These are phyloP conservation scores for Watsonalla cultraria DNA, from an alignment of 2,888 invertebrate genomes.

Conservation along the genomic window DNA sequence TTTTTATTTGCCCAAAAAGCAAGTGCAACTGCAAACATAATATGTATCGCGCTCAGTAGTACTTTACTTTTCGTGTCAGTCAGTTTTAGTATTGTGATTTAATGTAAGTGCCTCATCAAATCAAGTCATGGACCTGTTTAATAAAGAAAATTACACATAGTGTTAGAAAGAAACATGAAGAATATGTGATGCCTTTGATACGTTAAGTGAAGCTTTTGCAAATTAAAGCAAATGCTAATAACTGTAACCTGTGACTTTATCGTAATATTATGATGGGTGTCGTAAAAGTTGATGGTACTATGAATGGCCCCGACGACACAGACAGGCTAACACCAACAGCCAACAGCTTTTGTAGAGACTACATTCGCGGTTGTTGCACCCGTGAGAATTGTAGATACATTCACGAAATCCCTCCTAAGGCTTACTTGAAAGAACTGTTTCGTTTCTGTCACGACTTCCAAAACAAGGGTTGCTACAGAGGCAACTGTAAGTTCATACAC, in stretches of 20 bases:
- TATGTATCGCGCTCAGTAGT: too few relatives aligned
- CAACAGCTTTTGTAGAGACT: slow-evolving; percentile 68
- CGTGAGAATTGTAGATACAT: slow-evolving; percentile 76
- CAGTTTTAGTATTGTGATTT: too few relatives aligned
- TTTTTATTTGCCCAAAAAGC: too few relatives aligned
- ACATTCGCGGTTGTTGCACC: slow-evolving; percentile 66
- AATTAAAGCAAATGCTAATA: too few relatives aligned
- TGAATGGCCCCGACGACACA: slow-evolving; percentile 45
- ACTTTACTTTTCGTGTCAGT: too few relatives aligned
- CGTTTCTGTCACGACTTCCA: slow-evolving; percentile 81
- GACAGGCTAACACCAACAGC: slow-evolving; percentile 36
- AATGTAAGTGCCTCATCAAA: too few relatives aligned
- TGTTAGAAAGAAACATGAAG: too few relatives aligned
- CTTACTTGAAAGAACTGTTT: slow-evolving; percentile 57
- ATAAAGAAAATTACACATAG: too few relatives aligned
- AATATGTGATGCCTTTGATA: too few relatives aligned
- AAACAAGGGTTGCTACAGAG: slow-evolving; percentile 82
- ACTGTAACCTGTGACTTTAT: neutral
- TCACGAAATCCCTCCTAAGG: slow-evolving; percentile 59
- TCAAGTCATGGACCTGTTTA: too few relatives aligned
- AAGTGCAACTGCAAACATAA: too few relatives aligned
- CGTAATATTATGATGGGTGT: slow-evolving; percentile 34
- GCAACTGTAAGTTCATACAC: slow-evolving; percentile 84
- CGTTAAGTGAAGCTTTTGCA: too few relatives aligned
- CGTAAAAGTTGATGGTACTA: slow-evolving; percentile 28